Evolutionary conservation across 2,888 invertebrate species (phyloP), one percentile per base, ranked within the genome.

Genomic region (Nomada flava): DNA sequence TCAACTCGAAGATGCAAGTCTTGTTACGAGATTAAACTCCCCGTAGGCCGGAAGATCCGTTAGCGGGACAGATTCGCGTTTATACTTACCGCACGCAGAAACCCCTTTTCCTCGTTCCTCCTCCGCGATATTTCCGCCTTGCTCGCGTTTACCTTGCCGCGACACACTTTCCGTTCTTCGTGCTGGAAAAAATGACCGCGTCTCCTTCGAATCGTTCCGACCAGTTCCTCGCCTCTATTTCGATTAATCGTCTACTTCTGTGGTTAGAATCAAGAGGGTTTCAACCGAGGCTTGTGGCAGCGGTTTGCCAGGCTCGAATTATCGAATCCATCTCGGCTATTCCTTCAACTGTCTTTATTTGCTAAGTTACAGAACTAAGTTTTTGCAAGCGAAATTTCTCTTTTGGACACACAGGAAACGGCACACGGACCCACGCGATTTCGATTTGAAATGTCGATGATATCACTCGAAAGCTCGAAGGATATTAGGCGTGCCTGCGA

Each of bases 361-460:
- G 23, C 20, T 10, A 10, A 7, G 7, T 20, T 20, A 42, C 7
- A 42, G 9, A 55, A 15, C 5, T 0, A 26, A 9, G 18, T 68
- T 36, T 36, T 7, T 36, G 36, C 23, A 26, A 62, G 1, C 52
- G 55, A 65, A 67, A 44, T 77, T 65, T 81, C 74, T 76, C 67
- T 65, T 67, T 47, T 57, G 18, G 42, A 11, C 65, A 60, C 18
- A 53, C 29, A 13, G 55, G 53, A 70, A 76, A 74, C 44, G 55
- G 70, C 55, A 53, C 36, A 10, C 53, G 44, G 13, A 69, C 64
- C 86, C 63, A 79, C 86, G 70, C 52, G 55, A 72, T 86, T 84
- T 74, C 64, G 74, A 68, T 78, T 69, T 79, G 71, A 29, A 60
- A 18, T 26, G 68, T 55, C 77, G 86, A 79, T 87, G 86, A 88